Evolutionary conservation across 2,888 invertebrate species (phyloP), one percentile per base, ranked within the genome.

Genomic region (Ectemnius lituratus): DNA sequence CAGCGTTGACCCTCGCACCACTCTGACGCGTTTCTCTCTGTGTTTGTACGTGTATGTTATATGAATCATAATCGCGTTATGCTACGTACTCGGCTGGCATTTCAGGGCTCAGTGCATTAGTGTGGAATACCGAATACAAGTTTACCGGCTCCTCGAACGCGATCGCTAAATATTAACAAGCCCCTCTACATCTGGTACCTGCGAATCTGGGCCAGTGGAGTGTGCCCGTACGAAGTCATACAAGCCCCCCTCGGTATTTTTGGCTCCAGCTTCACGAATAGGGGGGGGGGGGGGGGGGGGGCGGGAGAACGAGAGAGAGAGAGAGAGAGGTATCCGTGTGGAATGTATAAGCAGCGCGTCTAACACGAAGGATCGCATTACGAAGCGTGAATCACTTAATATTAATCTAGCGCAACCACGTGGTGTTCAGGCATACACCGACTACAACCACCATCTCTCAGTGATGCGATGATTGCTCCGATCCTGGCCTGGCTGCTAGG

Each of bases 351-450:
- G 79, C 73, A 67, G 67, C 67, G 67, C 45, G 61, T 76, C 79
- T 74, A 74, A 80, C 79, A 74, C 67, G 70, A 58, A 58, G 79
- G 69, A 77, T 80, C 77, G 65, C 73, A 63, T 80, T 80, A 79
- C 80, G 37, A 16, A 73, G 70, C 67, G 74, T 79, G 79, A 80
- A 80, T 79, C 80, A 75, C 65, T 80, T 77, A 80, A 79, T 80
- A 79, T 73, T 75, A 77, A 79, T 75, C 72, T 75, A 77, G 75
- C 62, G 67, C 71, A 57, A 66, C 71, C 79, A 72, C 77, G 77
- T 72, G 77, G 74, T 70, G 46, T 49, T 16, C 37, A 6, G 37
- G 13, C 58, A 11, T 56, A 52, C 73, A 77, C 76, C 76, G 77
- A 73, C 77, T 62, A 76, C 76, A 49, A 73, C 70, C 20, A 78